Base-by-base conservation (phyloP, 2,797 vertebrate species). In the Peromyscus attwateri region DNA sequence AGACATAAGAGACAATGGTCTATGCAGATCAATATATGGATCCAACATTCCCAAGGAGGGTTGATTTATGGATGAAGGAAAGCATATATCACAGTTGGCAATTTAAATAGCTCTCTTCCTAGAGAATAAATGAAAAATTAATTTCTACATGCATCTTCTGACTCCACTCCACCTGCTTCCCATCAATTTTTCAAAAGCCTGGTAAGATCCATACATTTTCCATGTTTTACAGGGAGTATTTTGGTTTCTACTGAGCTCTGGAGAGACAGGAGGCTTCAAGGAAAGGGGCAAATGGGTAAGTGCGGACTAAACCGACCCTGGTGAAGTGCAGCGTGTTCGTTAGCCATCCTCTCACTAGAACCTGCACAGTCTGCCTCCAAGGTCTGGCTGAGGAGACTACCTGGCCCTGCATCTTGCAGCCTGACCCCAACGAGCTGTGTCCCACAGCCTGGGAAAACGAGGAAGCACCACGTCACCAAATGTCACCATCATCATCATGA, bases 111-210 rank as follows among this genome's bases (percentile, higher is more conserved):
- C 92, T 97, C 62, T 57, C 96, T 97, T 97, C 96, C 93, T 92
- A 91, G 91, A 85, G 95, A 92, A 97, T 57, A 95, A 95, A 95
- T 97, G 96, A 97, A 97, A 98, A 97, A 92, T 97, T 96, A 95
- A 97, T 97, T 95, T 93, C 95, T 71, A 31, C 21, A 70, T 37
- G 68, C 68, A 79, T 97, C 55, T 89, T 95, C 80, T 62, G 77
- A 71, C 82, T 93, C 60, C 27, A 84, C 46, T 84, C 89, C 92
- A 91, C 34, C 55, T 94, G 95, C 88, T 66, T 91, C 97, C 66
- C 68, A 96, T 97, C 81, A 95, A 85, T 97, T 97, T 96, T 97
- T 93, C 40, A 97, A 89, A 95, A 90, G 94, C 88, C 93, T 92
- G 92, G 91, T 79, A 91, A 90, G 84, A 92, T 85, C 27, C 66